Conservation (phyloP, 2,797 vertebrate species). For the Eurystomus glaucurus region DNA sequence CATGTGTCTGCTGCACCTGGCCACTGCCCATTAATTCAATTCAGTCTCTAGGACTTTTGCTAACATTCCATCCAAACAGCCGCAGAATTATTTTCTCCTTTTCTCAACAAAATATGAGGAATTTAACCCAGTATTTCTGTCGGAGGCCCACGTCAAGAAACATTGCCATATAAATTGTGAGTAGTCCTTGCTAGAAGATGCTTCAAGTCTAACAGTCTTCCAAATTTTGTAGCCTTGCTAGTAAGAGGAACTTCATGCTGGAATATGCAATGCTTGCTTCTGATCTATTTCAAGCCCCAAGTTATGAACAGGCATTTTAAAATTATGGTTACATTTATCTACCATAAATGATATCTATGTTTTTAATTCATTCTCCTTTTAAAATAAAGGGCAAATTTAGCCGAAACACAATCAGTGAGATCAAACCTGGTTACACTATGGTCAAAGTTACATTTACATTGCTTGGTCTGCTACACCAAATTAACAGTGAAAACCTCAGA, state of each 20-base stretch:
- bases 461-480: background rate
- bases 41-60: background rate
- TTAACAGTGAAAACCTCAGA: background rate
- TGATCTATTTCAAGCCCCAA: background rate
- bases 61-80: background rate
- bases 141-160: background rate
- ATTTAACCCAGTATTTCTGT: background rate
- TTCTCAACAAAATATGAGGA: background rate
- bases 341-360: background rate
- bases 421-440: background rate
- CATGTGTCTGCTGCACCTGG: background rate
- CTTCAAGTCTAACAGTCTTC: background rate
- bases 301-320: background rate
- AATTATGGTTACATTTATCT: background rate
- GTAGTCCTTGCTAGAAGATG: background rate
- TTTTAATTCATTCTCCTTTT: background rate
- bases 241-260: background rate
- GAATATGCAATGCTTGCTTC: background rate
- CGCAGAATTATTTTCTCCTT: background rate
- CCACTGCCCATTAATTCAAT: background rate
- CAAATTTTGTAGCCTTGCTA: background rate
- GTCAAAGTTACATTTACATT: background rate
- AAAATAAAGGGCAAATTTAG: background rate
- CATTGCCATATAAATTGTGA: background rate
- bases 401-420: background rate